Percentiles rank a stretch among this genome's conserved stretches.
Conservation (phyloP, 2,888 invertebrate genomes). For the Brachypterus glaber region DNA sequence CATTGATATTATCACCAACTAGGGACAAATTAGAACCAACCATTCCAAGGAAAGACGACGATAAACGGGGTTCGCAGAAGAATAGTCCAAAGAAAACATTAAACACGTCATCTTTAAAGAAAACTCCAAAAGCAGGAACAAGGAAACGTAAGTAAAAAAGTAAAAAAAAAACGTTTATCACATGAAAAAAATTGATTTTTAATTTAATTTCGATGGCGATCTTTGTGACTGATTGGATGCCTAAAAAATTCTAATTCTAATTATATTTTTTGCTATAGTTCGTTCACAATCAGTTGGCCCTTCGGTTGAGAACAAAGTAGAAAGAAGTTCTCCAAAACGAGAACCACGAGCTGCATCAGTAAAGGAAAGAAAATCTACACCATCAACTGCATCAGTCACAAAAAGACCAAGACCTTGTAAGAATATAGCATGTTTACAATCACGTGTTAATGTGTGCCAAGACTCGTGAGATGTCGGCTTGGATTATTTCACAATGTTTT, state of each 20-base stretch:
- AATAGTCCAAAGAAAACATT: conserved; percentile 47
- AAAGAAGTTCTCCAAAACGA: conserved; percentile 69
- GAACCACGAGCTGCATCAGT: conserved; percentile 60
- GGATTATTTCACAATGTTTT: conserved; percentile 22
- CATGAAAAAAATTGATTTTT: too few species aligned
- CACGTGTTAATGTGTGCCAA: conserved; percentile 40
- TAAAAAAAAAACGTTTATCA: too few species aligned
- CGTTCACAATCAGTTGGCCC: conserved; percentile 66
- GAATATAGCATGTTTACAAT: conserved; percentile 34
- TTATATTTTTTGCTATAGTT: conserved; percentile 35
- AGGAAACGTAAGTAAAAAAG: conserved; percentile 38
- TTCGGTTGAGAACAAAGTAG: conserved; percentile 41
- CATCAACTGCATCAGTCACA: conserved; percentile 47
- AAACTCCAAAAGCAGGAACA: conserved; percentile 45
- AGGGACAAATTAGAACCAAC: conserved; percentile 63
- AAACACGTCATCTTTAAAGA: conserved; percentile 47
- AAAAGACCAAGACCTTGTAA: conserved; percentile 63
- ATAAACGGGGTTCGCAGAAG: conserved; percentile 41
- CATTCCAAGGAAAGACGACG: conserved; percentile 49
- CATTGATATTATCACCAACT: conserved; percentile 58
- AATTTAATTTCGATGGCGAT: too few species aligned
- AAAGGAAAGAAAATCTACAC: conserved; percentile 55
- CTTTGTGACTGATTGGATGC: too few species aligned
- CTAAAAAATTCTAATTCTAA: not conserved
- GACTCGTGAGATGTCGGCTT: conserved; percentile 36